Percentiles rank a stretch among this genome's conserved stretches.
phyloP scores from a whole-genome alignment of 2,888 invertebrate genomes.

The Thysanoteuthis rhombus region DNA sequence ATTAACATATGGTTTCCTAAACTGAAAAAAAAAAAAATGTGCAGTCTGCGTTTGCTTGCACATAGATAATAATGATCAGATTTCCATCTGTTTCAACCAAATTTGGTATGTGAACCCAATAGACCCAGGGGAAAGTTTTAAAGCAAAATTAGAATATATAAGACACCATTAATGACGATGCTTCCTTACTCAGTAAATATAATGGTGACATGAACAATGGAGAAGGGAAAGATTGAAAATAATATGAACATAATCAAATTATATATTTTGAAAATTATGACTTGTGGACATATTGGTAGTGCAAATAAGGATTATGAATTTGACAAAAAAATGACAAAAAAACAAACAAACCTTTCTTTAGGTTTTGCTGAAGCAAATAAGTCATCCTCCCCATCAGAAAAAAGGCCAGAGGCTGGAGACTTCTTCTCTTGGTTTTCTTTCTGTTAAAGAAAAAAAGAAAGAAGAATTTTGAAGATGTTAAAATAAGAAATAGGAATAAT shows the following conservation, averaged over 20 bases:
- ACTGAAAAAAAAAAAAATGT: no score
- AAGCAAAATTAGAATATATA: no score
- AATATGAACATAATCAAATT: not conserved
- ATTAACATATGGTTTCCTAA: no score
- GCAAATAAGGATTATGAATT: not conserved
- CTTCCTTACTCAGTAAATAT: not conserved
- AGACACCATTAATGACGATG: no score
- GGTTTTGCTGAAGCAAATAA: not conserved
- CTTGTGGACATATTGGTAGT: not conserved
- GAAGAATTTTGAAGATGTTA: not conserved
- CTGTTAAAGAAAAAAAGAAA: not conserved
- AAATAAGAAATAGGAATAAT: not conserved
- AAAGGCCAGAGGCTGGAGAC: not conserved
- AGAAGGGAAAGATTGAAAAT: not conserved
- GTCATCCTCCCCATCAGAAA: not conserved
- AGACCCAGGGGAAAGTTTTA: no score
- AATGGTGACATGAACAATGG: not conserved
- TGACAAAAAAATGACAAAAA: not conserved
- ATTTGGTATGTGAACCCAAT: no score
- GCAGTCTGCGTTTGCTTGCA: no score
- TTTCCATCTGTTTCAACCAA: no score
- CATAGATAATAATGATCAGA: no score
- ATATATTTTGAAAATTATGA: not conserved
- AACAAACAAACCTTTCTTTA: slow-evolving; percentile 14
- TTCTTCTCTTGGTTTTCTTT: slow-evolving; percentile 22